These are phyloP conservation scores for Heteronetta atricapilla DNA, from an alignment of 2,113 vertebrate species.

Conservation along the genomic window DNA sequence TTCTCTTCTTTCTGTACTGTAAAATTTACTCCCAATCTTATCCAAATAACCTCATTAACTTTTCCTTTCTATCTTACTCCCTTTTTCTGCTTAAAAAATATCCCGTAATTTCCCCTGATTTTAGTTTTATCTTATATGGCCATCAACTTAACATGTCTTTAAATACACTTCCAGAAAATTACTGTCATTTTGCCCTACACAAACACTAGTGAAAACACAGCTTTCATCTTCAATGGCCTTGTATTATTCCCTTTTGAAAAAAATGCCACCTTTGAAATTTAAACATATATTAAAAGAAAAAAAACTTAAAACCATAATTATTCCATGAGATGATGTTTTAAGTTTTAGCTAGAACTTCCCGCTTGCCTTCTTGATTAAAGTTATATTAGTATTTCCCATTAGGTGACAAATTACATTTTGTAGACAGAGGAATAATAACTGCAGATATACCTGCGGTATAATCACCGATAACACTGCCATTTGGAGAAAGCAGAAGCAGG, in stretches of 20 bases:
- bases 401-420: background rate
- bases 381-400: background rate
- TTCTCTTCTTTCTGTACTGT: background rate
- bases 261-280: background rate
- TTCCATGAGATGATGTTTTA: background rate
- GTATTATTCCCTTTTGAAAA: background rate
- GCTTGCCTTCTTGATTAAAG: slow-evolving; percentile 3
- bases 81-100: background rate
- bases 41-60: background rate
- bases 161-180: background rate
- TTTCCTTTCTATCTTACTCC: background rate
- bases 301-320: background rate
- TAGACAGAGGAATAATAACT: slow-evolving; percentile 19
- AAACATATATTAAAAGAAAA: background rate
- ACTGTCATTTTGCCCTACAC: background rate
- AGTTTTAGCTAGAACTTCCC: background rate
- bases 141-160: background rate
- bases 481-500: background rate
- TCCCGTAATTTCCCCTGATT: slow-evolving; percentile 4
- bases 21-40: background rate
- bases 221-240: background rate
- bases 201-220: background rate
- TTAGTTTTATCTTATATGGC: slow-evolving; percentile 24
- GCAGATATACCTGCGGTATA: background rate
- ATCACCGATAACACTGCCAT: background rate